A percentile compares a stretch with the other conserved stretches of the same genome.
phyloP scores from a whole-genome alignment of 2,888 invertebrate species.

The Andrena dorsata region DNA sequence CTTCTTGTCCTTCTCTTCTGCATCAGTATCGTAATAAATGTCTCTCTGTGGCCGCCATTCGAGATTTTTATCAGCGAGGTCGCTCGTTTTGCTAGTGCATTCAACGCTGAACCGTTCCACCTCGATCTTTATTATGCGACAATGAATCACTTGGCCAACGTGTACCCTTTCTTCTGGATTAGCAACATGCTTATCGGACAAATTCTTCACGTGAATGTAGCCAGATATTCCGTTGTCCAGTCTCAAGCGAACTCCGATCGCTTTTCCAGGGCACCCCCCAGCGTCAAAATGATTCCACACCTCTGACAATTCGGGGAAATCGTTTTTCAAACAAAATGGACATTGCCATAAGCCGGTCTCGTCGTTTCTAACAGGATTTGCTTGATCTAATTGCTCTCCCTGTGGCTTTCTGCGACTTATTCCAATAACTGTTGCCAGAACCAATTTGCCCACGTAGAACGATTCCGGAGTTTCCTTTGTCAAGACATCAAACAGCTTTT shows the following conservation, averaged over 20 bases:
- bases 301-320: slow-evolving; percentile 97
- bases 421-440: slow-evolving; percentile 92
- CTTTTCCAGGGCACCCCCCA: slow-evolving; percentile 97
- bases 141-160: slow-evolving; percentile 93
- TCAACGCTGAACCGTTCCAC: slow-evolving; percentile 97
- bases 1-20: slow-evolving; percentile 92
- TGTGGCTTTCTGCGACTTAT: slow-evolving; percentile 95
- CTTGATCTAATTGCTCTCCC: slow-evolving; percentile 97
- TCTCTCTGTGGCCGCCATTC: slow-evolving; percentile 97
- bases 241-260: slow-evolving; percentile 95
- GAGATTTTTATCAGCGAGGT: slow-evolving; percentile 95
- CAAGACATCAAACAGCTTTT: slow-evolving; percentile 96
- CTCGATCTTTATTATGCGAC: slow-evolving; percentile 97
- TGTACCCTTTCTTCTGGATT: slow-evolving; percentile 97
- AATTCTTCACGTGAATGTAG: slow-evolving; percentile 96
- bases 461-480: slow-evolving; percentile 98
- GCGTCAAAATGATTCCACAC: slow-evolving; percentile 99
- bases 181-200: slow-evolving; percentile 96
- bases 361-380: slow-evolving; percentile 97
- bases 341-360: slow-evolving; percentile 98
- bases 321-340: slow-evolving; percentile 98
- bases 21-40: slow-evolving; percentile 95
- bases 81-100: slow-evolving; percentile 96
- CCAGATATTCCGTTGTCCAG: slow-evolving; percentile 97
- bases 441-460: slow-evolving; percentile 95